Evolutionary conservation across 1,140 invertebrate species (phyloP).

Genomic region (Drosophila pseudoobscura): DNA sequence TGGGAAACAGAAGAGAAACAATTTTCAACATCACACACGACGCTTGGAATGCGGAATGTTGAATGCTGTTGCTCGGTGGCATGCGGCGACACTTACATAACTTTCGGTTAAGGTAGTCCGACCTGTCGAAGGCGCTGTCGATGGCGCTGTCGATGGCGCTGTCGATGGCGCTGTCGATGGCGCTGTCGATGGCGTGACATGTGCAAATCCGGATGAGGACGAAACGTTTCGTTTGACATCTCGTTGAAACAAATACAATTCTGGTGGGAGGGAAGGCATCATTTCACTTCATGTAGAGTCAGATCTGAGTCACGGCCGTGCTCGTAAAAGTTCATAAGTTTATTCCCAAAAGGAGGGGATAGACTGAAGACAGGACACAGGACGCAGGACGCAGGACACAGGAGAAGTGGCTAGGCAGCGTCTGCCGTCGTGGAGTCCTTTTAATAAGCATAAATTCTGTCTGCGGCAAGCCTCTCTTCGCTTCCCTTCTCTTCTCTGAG

Average conservation of each 20-base stretch:
- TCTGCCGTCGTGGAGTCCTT: constrained; percentile 38
- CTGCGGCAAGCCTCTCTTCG: constrained; percentile 30
- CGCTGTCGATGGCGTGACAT: constrained; percentile 26
- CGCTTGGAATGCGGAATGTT: neutral
- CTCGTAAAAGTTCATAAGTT: constrained; percentile 56
- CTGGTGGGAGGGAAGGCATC: constrained; percentile 12
- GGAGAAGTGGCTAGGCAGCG: constrained; percentile 25
- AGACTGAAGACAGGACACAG: neutral
- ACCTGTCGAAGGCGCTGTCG: constrained; percentile 34
- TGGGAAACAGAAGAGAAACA: neutral
- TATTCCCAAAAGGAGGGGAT: constrained; percentile 11
- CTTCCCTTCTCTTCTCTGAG: neutral
- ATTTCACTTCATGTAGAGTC: constrained; percentile 7
- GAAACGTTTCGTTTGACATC: constrained; percentile 50
- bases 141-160: constrained; percentile 9
- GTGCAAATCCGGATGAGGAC: constrained; percentile 48
- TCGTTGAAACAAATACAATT: constrained; percentile 52
- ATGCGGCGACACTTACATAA: constrained; percentile 41
- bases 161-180: constrained; percentile 19
- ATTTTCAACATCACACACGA: neutral
- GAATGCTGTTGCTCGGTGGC: neutral
- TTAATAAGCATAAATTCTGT: constrained; percentile 74
- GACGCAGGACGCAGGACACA: neutral
- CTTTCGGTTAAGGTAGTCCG: constrained; percentile 40
- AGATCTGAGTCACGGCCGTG: neutral